Base-by-base conservation (phyloP, 2,888 invertebrate genomes). In the Tetropium fuscum region DNA sequence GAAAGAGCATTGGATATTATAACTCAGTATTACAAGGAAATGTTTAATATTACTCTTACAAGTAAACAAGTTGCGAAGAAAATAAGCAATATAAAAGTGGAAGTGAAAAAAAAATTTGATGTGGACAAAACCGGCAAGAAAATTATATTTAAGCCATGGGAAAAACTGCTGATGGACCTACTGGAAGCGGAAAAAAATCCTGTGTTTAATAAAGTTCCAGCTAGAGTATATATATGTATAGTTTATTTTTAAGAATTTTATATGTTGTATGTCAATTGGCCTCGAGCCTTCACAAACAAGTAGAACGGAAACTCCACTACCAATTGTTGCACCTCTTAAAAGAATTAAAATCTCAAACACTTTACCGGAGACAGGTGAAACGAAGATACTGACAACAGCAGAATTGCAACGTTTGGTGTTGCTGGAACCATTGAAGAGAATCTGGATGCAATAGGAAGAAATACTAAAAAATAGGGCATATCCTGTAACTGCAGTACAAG, bases 61-160 rank as follows among this genome's bases (percentile, higher is more conserved):
- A 27, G 27, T 6, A 27, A 27, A 27, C 27, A 27, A 27, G 6
- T 27, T 27, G 27, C 27, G n/a, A 27, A 27, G 27, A 27, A 27
- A 27, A 27, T 27, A 27, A 27, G 27, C 27, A 27, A 27, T 27
- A 27, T 27, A n/a, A 27, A 27, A 3, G 27, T 27, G 27, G n/a
- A 27, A 27, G 27, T 27, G 27, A 27, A 10, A 30, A 30, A n/a
- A 30, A 30, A 30, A 27, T 27, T 30, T 30, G 30, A 30, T 30
- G 11, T 30, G 10, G 11, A 10, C 10, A 30, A 10, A 30, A 30
- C 30, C 30, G 30, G 30, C 30, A 30, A 30, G 30, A 30, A 30
- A 30, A 30, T 30, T 30, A 30, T 30, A 30, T 30, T 30, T 27
- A 27, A 27, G 27, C 27, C 27, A 10, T 30, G 30, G 30, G 30